Percentiles rank a stretch among this genome's conserved stretches.
Evolutionary conservation across 2,797 vertebrate species (phyloP).

Genomic region (Enteromius paludinosus): DNA sequence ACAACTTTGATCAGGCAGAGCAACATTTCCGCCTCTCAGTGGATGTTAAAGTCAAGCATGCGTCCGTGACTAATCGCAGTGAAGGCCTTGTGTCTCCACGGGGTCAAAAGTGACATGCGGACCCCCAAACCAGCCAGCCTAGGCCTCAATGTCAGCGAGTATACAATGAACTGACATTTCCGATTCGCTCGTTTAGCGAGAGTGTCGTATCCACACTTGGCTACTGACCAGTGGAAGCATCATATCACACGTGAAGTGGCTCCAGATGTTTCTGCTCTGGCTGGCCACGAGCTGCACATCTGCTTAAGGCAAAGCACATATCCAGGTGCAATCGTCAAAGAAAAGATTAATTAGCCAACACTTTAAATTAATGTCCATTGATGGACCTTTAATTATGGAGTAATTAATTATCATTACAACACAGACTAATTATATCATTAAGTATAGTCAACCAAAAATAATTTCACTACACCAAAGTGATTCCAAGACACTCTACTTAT

Average conservation of each 20-base stretch:
- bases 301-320: constrained; percentile 58
- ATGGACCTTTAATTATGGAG: constrained; percentile 79
- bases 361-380: constrained; percentile 82
- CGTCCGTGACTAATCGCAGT: constrained; percentile 60
- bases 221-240: constrained; percentile 56
- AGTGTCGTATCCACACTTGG: constrained; percentile 58
- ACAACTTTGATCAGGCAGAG: constrained; percentile 52
- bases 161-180: constrained; percentile 65
- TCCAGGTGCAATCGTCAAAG: constrained; percentile 59
- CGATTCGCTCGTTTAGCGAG: constrained; percentile 69
- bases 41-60: constrained; percentile 53
- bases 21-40: constrained; percentile 57
- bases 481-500: constrained; percentile 71
- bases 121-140: constrained; percentile 51
- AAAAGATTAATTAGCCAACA: constrained; percentile 80
- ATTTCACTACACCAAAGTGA: constrained; percentile 78
- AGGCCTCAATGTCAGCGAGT: constrained; percentile 67
- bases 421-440: constrained; percentile 71
- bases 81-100: constrained; percentile 53
- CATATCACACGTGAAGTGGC: constrained; percentile 44
- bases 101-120: constrained; percentile 54
- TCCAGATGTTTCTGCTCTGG: constrained; percentile 56
- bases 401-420: constrained; percentile 83
- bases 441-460: constrained; percentile 73
- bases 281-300: constrained; percentile 48